Conservation (phyloP, 2,888 invertebrate genomes). For the Tenodera sinensis region DNA sequence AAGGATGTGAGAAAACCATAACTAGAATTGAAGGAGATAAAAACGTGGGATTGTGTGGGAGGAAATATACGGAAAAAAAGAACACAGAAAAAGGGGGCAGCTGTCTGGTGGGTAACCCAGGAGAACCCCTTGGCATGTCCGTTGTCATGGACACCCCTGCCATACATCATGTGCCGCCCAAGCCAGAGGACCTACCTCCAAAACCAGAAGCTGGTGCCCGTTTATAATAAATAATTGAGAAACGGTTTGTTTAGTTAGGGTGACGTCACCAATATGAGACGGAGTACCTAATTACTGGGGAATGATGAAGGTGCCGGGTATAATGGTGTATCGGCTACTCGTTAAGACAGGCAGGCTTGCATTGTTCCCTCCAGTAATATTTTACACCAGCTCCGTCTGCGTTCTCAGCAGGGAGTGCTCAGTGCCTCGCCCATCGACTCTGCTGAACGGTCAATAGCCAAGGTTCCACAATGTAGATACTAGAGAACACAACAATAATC, state of each 20-base stretch:
- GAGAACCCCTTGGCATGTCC: not conserved
- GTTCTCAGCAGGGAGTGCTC: not conserved
- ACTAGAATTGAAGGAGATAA: too few species aligned
- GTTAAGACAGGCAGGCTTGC: conserved; percentile 2
- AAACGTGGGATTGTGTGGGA: not conserved
- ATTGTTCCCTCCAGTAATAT: conserved; percentile 24
- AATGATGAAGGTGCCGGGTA: conserved; percentile 4
- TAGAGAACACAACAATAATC: too few species aligned
- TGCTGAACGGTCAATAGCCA: too few species aligned
- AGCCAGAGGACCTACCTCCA: not conserved
- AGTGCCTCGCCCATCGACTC: too few species aligned
- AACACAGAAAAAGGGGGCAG: not conserved
- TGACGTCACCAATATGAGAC: conserved; percentile 5
- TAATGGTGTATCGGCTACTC: conserved; percentile 8
- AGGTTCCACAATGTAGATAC: too few species aligned
- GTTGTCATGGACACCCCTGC: not conserved
- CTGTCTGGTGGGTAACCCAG: not conserved
- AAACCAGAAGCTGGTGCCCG: not conserved
- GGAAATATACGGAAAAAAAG: not conserved
- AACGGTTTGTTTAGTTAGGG: not conserved
- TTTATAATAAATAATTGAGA: not conserved
- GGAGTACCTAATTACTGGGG: not conserved
- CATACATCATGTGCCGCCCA: not conserved
- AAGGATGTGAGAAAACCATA: too few species aligned
- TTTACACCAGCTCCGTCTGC: conserved; percentile 16